Percentiles rank a stretch among this genome's conserved stretches.
Evolutionary conservation across 2,888 invertebrate species (phyloP).

Genomic region (Galerucella calmariensis): DNA sequence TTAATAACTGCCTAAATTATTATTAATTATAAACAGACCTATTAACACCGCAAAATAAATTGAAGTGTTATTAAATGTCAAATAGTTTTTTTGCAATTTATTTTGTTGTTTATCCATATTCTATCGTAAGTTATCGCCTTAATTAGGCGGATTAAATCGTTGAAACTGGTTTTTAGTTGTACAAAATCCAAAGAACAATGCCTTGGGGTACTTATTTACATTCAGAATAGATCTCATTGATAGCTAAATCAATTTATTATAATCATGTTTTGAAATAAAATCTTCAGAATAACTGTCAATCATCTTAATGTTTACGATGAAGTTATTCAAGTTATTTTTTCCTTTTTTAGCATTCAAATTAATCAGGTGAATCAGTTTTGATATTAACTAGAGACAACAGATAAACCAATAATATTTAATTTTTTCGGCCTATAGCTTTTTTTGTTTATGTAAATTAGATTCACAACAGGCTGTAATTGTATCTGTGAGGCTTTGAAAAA

Average conservation of each 20-base stretch:
- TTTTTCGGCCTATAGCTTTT: not conserved
- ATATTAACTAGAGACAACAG: not conserved
- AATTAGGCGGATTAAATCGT: constrained; percentile 10
- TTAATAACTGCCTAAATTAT: constrained; percentile 1
- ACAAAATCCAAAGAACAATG: constrained; percentile 10
- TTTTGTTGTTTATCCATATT: constrained; percentile 4
- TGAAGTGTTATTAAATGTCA: not conserved
- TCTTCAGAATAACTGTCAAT: constrained; percentile 4
- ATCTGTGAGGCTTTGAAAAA: too few relatives aligned
- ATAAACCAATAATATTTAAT: not conserved
- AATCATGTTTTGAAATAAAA: constrained; percentile 1
- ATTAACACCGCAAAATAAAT: not conserved
- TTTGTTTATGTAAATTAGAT: not conserved
- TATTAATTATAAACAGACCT: not conserved
- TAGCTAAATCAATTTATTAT: constrained; percentile 1
- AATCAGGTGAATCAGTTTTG: not conserved
- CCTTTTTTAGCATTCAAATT: not conserved
- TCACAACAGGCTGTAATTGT: too few relatives aligned
- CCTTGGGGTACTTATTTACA: constrained; percentile 2
- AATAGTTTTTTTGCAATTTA: constrained; percentile 13
- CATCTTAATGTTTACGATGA: not conserved
- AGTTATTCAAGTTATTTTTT: not conserved
- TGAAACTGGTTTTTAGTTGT: not conserved
- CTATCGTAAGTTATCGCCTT: not conserved
- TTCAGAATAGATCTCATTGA: constrained; percentile 2